Evolutionary conservation across 2,113 vertebrate genomes (phyloP).

Genomic region (Perca schrenkii): DNA sequence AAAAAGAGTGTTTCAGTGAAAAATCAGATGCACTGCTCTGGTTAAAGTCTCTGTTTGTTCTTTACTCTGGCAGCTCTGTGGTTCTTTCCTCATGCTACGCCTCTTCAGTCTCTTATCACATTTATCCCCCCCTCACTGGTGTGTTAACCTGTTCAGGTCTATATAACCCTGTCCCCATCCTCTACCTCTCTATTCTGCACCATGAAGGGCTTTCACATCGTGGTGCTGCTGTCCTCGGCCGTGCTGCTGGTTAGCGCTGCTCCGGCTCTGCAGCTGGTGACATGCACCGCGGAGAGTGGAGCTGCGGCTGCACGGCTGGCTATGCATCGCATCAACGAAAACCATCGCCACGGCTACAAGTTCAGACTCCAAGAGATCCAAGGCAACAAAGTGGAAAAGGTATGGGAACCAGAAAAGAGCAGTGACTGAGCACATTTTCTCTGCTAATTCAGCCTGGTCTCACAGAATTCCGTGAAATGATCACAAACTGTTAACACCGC

Average conservation of each 20-base stretch:
- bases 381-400: slow-evolving; percentile 14
- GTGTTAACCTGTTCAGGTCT: not conserved
- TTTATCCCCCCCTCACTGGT: not conserved
- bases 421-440: not conserved
- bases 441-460: not conserved
- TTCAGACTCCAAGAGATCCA: slow-evolving; percentile 45
- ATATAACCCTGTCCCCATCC: not conserved
- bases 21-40: slow-evolving; percentile 1
- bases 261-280: not conserved
- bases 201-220: slow-evolving; percentile 60
- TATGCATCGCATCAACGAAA: slow-evolving; percentile 52
- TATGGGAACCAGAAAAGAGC: slow-evolving; percentile 6
- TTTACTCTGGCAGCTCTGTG: not conserved
- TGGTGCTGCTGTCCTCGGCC: slow-evolving; percentile 45
- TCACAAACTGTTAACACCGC: too few species aligned
- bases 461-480: too few species aligned
- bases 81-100: not conserved
- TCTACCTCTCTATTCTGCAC: not conserved
- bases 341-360: slow-evolving; percentile 76
- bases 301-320: not conserved
- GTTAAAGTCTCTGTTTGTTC: slow-evolving; percentile 57
- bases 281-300: slow-evolving; percentile 18
- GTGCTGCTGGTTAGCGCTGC: not conserved
- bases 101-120: not conserved
- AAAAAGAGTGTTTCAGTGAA: not conserved